phyloP scores from a whole-genome alignment of 2,113 vertebrate genomes.

The Xenus cinereus region DNA sequence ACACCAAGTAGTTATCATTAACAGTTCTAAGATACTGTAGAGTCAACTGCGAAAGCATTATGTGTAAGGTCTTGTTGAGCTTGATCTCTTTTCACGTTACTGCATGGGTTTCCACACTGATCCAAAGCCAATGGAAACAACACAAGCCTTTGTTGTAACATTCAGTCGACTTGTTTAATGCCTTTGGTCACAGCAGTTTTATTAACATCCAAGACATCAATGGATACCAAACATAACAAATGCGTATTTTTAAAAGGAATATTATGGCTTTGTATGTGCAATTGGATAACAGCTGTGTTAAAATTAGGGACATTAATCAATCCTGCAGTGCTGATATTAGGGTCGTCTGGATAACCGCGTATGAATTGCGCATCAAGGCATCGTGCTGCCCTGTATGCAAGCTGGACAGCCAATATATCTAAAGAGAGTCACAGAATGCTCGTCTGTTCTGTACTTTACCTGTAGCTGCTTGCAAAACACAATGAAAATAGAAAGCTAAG shows the following conservation, averaged over 20 bases:
- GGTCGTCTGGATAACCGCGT: background rate
- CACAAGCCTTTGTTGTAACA: background rate
- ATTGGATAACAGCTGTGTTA: background rate
- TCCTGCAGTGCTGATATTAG: background rate
- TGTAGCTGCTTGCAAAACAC: background rate
- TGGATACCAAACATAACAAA: background rate
- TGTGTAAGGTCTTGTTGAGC: background rate
- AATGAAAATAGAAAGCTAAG: background rate
- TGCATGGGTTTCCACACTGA: background rate
- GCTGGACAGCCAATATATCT: background rate
- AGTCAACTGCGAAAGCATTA: background rate
- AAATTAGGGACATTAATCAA: background rate
- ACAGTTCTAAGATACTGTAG: background rate
- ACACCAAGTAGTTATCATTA: background rate
- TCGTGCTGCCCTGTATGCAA: background rate
- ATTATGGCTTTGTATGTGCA: background rate
- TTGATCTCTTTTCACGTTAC: background rate
- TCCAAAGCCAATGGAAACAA: background rate
- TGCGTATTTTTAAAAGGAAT: background rate
- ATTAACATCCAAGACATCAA: background rate
- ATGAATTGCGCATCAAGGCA: background rate
- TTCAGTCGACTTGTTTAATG: background rate
- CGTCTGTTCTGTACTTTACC: background rate
- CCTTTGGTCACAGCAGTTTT: background rate
- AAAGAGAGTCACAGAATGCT: background rate